These are phyloP conservation scores for Anniella stebbinsi DNA, from an alignment of 2,797 vertebrate genomes.

Conservation along the genomic window DNA sequence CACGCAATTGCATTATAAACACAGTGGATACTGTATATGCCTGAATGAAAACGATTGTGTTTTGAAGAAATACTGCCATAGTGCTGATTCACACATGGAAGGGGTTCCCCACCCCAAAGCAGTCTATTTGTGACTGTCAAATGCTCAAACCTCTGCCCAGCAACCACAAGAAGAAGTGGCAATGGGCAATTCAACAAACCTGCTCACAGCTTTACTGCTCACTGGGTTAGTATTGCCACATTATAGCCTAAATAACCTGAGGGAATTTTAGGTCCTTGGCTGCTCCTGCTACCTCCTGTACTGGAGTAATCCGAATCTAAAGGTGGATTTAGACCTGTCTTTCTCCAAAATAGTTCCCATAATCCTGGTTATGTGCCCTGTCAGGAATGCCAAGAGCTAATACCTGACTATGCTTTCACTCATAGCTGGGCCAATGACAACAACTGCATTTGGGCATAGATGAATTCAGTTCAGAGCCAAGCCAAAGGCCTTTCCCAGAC, in stretches of 20 bases:
- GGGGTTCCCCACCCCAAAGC: too few relatives aligned
- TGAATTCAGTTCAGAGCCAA: background rate
- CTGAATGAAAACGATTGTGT: too few relatives aligned
- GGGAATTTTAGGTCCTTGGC: background rate
- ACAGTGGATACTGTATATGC: too few relatives aligned
- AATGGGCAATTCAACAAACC: background rate
- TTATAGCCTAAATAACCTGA: background rate
- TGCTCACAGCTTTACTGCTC: background rate
- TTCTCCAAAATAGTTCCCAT: background rate
- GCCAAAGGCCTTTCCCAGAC: background rate
- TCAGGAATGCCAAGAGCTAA: background rate
- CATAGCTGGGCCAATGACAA: background rate
- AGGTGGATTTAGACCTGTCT: background rate
- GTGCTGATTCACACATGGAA: too few relatives aligned
- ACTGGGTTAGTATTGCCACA: background rate
- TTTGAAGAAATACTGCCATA: too few relatives aligned
- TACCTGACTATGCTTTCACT: background rate
- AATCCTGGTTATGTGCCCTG: background rate
- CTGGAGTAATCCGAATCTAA: background rate
- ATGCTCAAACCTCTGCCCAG: background rate
- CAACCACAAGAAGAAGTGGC: background rate
- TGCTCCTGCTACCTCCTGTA: background rate
- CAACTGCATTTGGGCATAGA: background rate
- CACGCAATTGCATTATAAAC: too few relatives aligned
- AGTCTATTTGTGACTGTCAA: background rate